Percentiles rank a stretch among this genome's conserved stretches.
Evolutionary conservation across 2,113 vertebrate species (phyloP).

Genomic region (Actinemys pallida): DNA sequence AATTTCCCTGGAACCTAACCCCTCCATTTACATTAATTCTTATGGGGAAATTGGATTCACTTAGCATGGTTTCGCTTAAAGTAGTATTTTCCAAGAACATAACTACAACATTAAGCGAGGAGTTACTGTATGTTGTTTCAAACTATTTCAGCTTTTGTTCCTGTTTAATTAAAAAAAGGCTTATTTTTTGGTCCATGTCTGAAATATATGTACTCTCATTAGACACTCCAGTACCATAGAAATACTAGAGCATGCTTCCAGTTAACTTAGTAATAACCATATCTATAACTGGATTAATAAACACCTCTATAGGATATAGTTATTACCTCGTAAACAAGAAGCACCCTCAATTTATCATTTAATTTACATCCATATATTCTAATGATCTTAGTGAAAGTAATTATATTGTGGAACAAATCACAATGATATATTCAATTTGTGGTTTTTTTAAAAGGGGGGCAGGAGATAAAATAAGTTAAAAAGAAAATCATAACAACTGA

Average conservation of each 20-base stretch:
- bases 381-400: constrained; percentile 42
- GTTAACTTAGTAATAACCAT: constrained; percentile 50
- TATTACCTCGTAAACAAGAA: constrained; percentile 71
- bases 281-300: constrained; percentile 64
- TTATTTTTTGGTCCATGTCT: neutral
- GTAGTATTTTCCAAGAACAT: no score
- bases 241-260: constrained; percentile 28
- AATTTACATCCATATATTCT: constrained; percentile 58
- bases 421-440: neutral
- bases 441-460: neutral
- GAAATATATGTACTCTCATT: neutral
- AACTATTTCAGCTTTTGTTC: neutral
- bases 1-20: no score
- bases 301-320: constrained; percentile 63
- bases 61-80: no score
- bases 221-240: neutral
- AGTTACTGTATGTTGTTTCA: neutral
- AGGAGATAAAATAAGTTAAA: neutral
- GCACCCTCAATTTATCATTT: constrained; percentile 57
- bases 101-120: no score
- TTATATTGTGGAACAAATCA: constrained; percentile 42
- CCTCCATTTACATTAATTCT: no score
- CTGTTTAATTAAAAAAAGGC: neutral
- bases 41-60: no score
- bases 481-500: neutral